A percentile compares a stretch with the other conserved stretches of the same genome.
Evolutionary conservation across 1,140 invertebrate genomes (phyloP).

Genomic region (Frieseomelitta varia): DNA sequence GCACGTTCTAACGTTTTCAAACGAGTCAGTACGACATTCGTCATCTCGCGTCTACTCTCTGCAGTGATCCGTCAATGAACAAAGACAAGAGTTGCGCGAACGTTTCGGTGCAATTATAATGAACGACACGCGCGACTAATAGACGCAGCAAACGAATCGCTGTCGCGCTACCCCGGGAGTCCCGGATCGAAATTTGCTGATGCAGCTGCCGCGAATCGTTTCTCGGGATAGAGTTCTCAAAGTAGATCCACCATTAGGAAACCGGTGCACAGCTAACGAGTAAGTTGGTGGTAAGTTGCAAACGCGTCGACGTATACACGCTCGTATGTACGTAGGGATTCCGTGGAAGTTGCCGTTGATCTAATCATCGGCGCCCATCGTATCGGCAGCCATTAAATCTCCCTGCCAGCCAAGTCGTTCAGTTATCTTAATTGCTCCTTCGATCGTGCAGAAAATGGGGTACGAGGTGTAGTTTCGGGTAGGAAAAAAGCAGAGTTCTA

Average conservation of each 20-base stretch:
- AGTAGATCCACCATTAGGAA: constrained; percentile 27
- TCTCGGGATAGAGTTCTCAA: not conserved
- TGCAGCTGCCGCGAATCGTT: not conserved
- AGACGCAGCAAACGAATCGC: not conserved
- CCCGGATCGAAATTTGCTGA: constrained; percentile 2
- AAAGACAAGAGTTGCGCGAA: not conserved
- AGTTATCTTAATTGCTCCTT: constrained; percentile 1
- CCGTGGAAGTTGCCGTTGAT: constrained; percentile 5
- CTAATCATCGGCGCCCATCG: constrained; percentile 12
- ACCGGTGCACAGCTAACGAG: not conserved
- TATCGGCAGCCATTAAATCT: constrained; percentile 13
- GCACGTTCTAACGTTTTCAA: not conserved
- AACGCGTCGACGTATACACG: not conserved
- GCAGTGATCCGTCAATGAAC: not conserved
- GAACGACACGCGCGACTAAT: not conserved
- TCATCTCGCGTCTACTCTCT: not conserved
- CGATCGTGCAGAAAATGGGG: not conserved
- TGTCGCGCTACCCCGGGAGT: not conserved
- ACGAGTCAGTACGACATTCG: not conserved
- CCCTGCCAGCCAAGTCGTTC: not conserved
- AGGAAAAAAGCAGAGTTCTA: not conserved
- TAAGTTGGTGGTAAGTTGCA: not conserved
- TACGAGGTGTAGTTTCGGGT: not conserved
- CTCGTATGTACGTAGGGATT: not conserved
- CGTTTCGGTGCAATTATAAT: not conserved